A percentile compares a stretch with the other conserved stretches of the same genome.
These are phyloP conservation scores for Micrasema longulum DNA, from an alignment of 1,140 invertebrate genomes.

Conservation along the genomic window DNA sequence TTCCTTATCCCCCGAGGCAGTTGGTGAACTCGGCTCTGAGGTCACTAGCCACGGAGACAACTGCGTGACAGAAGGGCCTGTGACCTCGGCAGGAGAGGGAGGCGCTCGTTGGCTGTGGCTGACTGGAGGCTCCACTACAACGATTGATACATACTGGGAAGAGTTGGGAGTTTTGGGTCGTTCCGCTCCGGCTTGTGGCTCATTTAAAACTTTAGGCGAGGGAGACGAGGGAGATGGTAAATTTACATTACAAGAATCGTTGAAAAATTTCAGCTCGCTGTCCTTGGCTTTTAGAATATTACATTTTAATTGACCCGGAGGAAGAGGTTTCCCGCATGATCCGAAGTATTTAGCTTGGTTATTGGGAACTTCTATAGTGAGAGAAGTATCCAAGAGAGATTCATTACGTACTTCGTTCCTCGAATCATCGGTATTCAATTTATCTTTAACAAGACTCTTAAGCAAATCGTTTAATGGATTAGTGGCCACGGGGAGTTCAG, in stretches of 20 bases:
- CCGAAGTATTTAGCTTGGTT: conserved; percentile 74
- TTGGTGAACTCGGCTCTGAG: conserved; percentile 75
- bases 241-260: conserved; percentile 62
- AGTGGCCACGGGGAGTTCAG: conserved; percentile 66
- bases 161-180: conserved; percentile 61
- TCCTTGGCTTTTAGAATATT: conserved; percentile 91
- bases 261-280: conserved; percentile 64
- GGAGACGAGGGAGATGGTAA: conserved; percentile 61
- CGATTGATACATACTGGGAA: conserved; percentile 70
- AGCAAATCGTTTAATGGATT: conserved; percentile 65
- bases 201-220: conserved; percentile 65
- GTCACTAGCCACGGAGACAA: conserved; percentile 84
- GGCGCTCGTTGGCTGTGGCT: conserved; percentile 55
- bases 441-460: conserved; percentile 68
- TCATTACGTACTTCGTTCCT: conserved; percentile 72
- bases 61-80: conserved; percentile 66
- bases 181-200: conserved; percentile 55
- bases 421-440: conserved; percentile 69
- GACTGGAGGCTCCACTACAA: conserved; percentile 68
- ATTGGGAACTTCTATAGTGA: conserved; percentile 73
- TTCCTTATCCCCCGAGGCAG: conserved; percentile 74
- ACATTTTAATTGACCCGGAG: conserved; percentile 91
- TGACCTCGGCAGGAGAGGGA: conserved; percentile 57
- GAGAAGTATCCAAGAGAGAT: conserved; percentile 66
- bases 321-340: conserved; percentile 75